Evolutionary conservation across 2,797 vertebrate species (phyloP), one percentile per base, ranked within the genome.

Genomic region (Hoplostethus atlanticus): DNA sequence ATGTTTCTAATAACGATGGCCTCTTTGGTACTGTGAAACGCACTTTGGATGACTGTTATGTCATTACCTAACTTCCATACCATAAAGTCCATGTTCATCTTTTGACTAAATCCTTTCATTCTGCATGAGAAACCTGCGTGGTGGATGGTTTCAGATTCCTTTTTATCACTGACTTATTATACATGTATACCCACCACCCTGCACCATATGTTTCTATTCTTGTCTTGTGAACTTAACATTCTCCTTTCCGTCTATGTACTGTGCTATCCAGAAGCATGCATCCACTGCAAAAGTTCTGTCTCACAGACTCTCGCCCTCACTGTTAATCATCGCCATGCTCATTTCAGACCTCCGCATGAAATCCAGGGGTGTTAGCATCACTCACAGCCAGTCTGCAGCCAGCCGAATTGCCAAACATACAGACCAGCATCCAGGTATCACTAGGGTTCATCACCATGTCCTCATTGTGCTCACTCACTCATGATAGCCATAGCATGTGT

Each of bases 291-390:
- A 38, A 1, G 55, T 54, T 56, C 54, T 66, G 12, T 61, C 13
- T 40, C 77, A 61, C 51, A 61, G 28, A 11, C 28, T 77, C 56
- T 78, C 83, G 68, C 73, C 62, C 6, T 82, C 63, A 25, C 61
- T 65, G 16, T 73, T 70, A 77, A 44, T 83, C 84, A 74, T 48
- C 34, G 15, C 58, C 91, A 82, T 83, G 64, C 79, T 87, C 91
- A 93, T 95, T 94, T 84, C 95, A 96, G 95, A 94, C 93, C 87
- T 93, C 64, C 93, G 93, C 84, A 91, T 93, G 93, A 94, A 93
- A 87, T 88, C 95, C 84, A 90, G 91, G 70, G 90, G 88, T 53
- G 77, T 85, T 68, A 74, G 84, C 73, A 80, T 94, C 79, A 84
- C 89, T 77, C 86, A 91, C 59, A 95, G 91, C 71, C 92, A 94